Evolutionary conservation across 1,140 invertebrate species (phyloP).

Genomic region (Papilio aristodemus): DNA sequence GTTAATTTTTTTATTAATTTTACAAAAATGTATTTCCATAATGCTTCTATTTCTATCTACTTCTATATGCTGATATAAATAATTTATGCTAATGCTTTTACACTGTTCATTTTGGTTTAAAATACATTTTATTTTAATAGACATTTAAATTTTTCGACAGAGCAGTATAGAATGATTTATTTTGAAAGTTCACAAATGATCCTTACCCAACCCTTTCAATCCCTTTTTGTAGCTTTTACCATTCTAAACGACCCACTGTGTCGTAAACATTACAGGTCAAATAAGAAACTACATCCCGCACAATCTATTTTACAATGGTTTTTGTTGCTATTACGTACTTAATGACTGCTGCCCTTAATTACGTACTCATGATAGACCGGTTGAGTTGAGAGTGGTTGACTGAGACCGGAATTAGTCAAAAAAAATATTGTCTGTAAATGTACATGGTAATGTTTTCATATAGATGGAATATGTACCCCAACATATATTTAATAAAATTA

Average conservation of each 20-base stretch:
- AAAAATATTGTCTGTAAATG: too few relatives aligned
- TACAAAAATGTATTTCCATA: too few relatives aligned
- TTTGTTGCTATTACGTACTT: slow-evolving; percentile 1
- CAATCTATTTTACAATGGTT: neutral
- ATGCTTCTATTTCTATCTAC: too few relatives aligned
- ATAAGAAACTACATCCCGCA: neutral
- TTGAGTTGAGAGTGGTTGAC: neutral
- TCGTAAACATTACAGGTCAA: neutral
- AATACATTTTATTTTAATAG: too few relatives aligned
- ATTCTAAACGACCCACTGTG: neutral
- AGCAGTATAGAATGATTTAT: neutral
- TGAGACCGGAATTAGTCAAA: neutral
- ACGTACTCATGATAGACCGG: neutral
- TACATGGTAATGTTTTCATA: too few relatives aligned
- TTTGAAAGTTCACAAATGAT: slow-evolving; percentile 3
- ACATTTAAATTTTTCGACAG: neutral
- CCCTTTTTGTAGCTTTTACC: slow-evolving; percentile 18
- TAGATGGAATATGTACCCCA: too few relatives aligned
- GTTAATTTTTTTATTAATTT: too few relatives aligned
- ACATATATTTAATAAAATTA: too few relatives aligned
- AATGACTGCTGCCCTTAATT: neutral
- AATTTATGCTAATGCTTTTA: too few relatives aligned
- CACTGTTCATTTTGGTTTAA: too few relatives aligned
- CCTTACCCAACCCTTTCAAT: neutral
- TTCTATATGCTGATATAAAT: too few relatives aligned